Base-by-base conservation (phyloP, 2,888 invertebrate genomes). In the Nephrotoma appendiculata region DNA sequence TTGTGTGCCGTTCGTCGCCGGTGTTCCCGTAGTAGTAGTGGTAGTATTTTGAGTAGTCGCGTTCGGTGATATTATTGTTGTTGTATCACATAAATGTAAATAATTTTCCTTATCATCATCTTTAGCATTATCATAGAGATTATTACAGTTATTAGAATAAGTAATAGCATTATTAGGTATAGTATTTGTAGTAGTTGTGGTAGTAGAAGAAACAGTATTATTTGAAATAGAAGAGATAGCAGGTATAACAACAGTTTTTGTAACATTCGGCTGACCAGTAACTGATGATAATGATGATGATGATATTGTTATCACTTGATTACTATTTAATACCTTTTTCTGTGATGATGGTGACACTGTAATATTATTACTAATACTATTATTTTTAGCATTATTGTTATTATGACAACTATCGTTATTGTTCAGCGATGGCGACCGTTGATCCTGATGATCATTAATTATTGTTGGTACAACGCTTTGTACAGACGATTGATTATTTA, bases 1-100 rank as follows among this genome's bases (percentile, higher is more conserved):
- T 42, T 42, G 42, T 6, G 7, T 86, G 48, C 41, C 48, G 42
- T 41, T 86, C 43, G 42, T 52, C 41, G 45, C 45, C 42, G 31
- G 52, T 83, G 41, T 85, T 86, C 41, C 44, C 19, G 71, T 87
- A 87, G 86, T 84, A 42, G 71, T 87, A 87, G 86, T 84, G 86
- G 44, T 87, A 88, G 44, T 87, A 88, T 48, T 12, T 71, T 71
- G 71, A 7, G 42, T 6, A 42, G 15, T 84, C 5, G 42, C 15
- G 9, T 5, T 42, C n/a, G 84, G 43, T 44, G 42, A 19, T 85
- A 44, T 44, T 41, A 44, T 85, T 85, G 85, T 85, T 44, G 85
- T 85, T 85, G 85, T 85, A 85, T 85, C 85, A 85, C 85, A 85
- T 85, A 85, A 85, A 85, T 85, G 85, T 44, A 85, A 42, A 85